Evolutionary conservation across 2,113 vertebrate genomes (phyloP), one percentile per base, ranked within the genome.

Genomic region (Raja brachyura): DNA sequence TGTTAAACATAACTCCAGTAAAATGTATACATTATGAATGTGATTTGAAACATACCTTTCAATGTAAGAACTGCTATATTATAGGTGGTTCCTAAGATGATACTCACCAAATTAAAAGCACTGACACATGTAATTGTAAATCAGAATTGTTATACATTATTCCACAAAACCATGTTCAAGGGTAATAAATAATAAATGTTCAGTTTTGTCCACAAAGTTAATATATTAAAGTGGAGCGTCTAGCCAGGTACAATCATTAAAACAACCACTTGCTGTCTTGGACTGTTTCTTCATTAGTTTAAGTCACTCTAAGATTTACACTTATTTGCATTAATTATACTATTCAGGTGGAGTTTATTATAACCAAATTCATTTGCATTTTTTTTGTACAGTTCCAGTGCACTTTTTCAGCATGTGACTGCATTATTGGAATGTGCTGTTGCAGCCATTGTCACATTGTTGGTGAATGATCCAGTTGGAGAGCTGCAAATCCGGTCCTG

Each of bases 321-420:
- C 39, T 25, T 25, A 25, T 5, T 28, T 7, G 10, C 5, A 4
- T 25, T n/a, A 61, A 61, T 86, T 9, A 86, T n/a, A 86, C 9
- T 3, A 14, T 22, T 25, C 78, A 61, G 28, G 0, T 86, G 56
- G n/a, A 86, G 61, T 86, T 56, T 86, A n/a, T 85, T 59, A 22
- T 59, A 83, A 13, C 25, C 28, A 86, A 61, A 11, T 86, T 88
- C 83, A 66, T 5, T 18, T 18, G 14, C 63, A 39, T 61, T 86
- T 14, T 78, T 88, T 56, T 13, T 75, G 31, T 48, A 0, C 93
- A 99, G 98, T 25, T 99, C 98, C 94, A 99, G 99, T 0, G 99
- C 98, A 0, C 94, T 99, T 85, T 95, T 99, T 94, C 99, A 99
- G 94, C 99, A 99, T 20, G 78, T 98, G 93, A 98, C 97, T 0